phyloP scores from a whole-genome alignment of 35 echinoderm and acorn worm genomes.

The Chiridota heheva region DNA sequence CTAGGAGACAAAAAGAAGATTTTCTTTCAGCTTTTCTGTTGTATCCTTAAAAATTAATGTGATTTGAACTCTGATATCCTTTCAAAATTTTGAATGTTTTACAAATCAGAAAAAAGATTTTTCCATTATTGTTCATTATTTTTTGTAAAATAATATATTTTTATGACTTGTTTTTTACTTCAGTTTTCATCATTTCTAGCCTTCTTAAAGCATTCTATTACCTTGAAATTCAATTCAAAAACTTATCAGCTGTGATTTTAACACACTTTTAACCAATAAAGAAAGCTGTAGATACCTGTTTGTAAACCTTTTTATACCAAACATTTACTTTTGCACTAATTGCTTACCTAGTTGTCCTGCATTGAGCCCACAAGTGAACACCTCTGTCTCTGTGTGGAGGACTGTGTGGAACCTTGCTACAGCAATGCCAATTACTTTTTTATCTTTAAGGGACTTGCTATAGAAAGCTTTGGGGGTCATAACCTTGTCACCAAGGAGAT shows the following conservation, averaged over 20 bases:
- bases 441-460: slow-evolving; percentile 65
- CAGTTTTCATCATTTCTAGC: too few species aligned
- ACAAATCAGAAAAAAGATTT: neutral
- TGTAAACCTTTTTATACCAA: too few species aligned
- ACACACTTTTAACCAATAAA: too few species aligned
- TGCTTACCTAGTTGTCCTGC: slow-evolving; percentile 90
- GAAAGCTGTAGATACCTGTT: too few species aligned
- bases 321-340: too few species aligned
- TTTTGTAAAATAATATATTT: neutral
- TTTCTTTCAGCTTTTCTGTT: neutral
- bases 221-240: too few species aligned
- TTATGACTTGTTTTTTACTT: too few species aligned
- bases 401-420: slow-evolving; percentile 90
- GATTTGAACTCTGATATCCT: neutral
- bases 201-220: too few species aligned
- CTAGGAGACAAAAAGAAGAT: slow-evolving; percentile 29
- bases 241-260: too few species aligned
- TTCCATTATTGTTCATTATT: neutral
- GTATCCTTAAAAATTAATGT: neutral
- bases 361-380: slow-evolving; percentile 92
- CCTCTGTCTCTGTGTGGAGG: slow-evolving; percentile 53
- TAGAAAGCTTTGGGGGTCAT: slow-evolving; percentile 68
- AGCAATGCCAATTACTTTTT: slow-evolving; percentile 58
- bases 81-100: neutral
- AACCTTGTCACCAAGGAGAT: slow-evolving; percentile 59